phyloP scores from a whole-genome alignment of 2,797 vertebrate species.

The Eutrigla gurnardus region DNA sequence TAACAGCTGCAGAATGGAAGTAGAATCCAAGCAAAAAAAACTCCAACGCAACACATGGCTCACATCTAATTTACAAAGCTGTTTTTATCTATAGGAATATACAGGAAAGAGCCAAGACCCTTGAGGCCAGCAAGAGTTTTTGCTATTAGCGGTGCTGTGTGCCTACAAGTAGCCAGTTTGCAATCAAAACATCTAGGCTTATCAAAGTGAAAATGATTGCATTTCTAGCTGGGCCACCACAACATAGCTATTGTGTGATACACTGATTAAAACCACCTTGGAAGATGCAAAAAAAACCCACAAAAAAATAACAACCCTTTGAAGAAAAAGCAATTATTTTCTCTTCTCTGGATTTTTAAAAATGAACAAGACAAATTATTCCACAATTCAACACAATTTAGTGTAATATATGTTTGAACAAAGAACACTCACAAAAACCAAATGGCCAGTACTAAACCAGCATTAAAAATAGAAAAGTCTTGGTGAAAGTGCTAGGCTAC shows the following conservation, averaged over 20 bases:
- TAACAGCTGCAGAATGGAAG: constrained; percentile 35
- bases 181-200: constrained; percentile 47
- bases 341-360: constrained; percentile 39
- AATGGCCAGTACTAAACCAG: constrained; percentile 29
- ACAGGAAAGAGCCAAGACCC: constrained; percentile 31
- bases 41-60: constrained; percentile 31
- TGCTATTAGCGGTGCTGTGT: constrained; percentile 31
- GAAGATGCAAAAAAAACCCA: constrained; percentile 33
- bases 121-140: not conserved
- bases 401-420: constrained; percentile 55
- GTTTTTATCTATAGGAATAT: constrained; percentile 27
- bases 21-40: constrained; percentile 23
- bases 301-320: constrained; percentile 20
- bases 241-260: constrained; percentile 42
- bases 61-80: constrained; percentile 25
- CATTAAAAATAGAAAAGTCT: constrained; percentile 47
- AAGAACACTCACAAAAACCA: constrained; percentile 45
- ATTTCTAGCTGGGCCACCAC: constrained; percentile 22
- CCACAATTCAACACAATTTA: constrained; percentile 63
- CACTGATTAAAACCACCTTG: constrained; percentile 55
- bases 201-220: constrained; percentile 66
- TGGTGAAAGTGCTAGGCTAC: constrained; percentile 18
- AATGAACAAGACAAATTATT: constrained; percentile 51
- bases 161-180: constrained; percentile 50
- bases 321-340: constrained; percentile 48